Percentiles rank a stretch among this genome's conserved stretches.
Evolutionary conservation across 2,888 invertebrate species (phyloP).

Genomic region (Catocala fraxini): DNA sequence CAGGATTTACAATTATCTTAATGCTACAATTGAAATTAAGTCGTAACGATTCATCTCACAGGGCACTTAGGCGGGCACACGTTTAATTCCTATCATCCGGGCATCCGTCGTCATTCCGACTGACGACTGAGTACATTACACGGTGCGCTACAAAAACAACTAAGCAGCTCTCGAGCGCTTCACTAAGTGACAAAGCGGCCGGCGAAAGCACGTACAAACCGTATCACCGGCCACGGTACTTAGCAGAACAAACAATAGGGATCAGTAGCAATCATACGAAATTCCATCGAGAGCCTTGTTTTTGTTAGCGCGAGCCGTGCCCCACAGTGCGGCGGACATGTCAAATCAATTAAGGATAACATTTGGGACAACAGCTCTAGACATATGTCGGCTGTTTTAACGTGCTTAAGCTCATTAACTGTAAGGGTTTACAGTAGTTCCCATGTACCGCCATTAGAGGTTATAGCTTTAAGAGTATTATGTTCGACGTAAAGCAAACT

Average conservation of each 20-base stretch:
- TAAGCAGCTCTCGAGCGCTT: slow-evolving; percentile 50
- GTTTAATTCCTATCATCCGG: slow-evolving; percentile 36
- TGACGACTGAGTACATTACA: slow-evolving; percentile 30
- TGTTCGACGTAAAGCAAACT: not conserved
- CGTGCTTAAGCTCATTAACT: slow-evolving; percentile 33
- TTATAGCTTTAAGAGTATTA: slow-evolving; percentile 29
- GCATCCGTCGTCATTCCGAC: slow-evolving; percentile 15
- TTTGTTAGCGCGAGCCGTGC: slow-evolving; percentile 67
- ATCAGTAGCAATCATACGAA: slow-evolving; percentile 75
- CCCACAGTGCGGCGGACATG: slow-evolving; percentile 66
- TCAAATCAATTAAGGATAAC: slow-evolving; percentile 78
- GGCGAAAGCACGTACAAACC: slow-evolving; percentile 69
- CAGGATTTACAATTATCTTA: not conserved
- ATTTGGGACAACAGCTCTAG: slow-evolving; percentile 50
- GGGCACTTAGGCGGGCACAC: slow-evolving; percentile 18
- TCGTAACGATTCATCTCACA: slow-evolving; percentile 18
- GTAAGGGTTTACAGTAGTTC: slow-evolving; percentile 34
- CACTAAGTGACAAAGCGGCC: slow-evolving; percentile 77
- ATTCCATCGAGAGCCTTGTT: slow-evolving; percentile 63
- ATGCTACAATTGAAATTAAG: slow-evolving; percentile 8
- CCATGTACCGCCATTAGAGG: slow-evolving; percentile 24
- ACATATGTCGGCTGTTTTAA: slow-evolving; percentile 40
- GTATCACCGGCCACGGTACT: slow-evolving; percentile 73
- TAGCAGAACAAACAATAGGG: slow-evolving; percentile 75
- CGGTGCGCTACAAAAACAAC: slow-evolving; percentile 53